Base-by-base conservation (phyloP, 1,140 invertebrate species). In the Tetranychus cinnabarinus region DNA sequence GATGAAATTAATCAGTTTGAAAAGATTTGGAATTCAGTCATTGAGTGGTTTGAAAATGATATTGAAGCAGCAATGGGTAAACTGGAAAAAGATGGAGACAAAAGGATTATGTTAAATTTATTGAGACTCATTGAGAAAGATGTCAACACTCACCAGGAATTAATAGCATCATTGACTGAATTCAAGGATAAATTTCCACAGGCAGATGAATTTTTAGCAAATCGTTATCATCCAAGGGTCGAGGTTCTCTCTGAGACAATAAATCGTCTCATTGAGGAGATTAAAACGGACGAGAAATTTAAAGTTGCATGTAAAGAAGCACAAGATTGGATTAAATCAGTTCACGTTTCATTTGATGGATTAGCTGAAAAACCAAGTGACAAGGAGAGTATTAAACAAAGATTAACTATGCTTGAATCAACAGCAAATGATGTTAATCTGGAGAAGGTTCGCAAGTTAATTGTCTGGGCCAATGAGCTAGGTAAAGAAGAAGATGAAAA, bases 1-100 rank as follows among this genome's bases (percentile, higher is more conserved):
- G 73, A 79, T 1, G 78, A 85, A 66, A 75, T 90, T n/a, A 86
- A 89, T 74, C 86, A 90, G 67, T 78, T 87, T 57, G 80, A 81
- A 54, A 89, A 90, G 73, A 65, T 56, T 10, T 61, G 67, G 15
- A 62, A 65, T 33, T 59, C 65, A 37, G 67, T 68, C 50, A 59
- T 61, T 39, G 47, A 58, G 2, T 90, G 86, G 85, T 72, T 92
- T 35, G 81, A 87, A 62, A 88, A 91, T 66, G 34, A 36, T 6
- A 79, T 85, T 57, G 82, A 87, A 67, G 77, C 80, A n/a, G 87
- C 88, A 72, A 78, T 87, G 2, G 80, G 80, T 56, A 80, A 83
- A 63, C 34, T 57, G 23, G 60, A 63, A 15, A 62, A 65, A n/a
- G 56, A 57, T 15, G 15, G 13, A n/a, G 56, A 57, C 7, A 35